Conservation (phyloP, 2,113 vertebrate genomes). For the Dascyllus trimaculatus region DNA sequence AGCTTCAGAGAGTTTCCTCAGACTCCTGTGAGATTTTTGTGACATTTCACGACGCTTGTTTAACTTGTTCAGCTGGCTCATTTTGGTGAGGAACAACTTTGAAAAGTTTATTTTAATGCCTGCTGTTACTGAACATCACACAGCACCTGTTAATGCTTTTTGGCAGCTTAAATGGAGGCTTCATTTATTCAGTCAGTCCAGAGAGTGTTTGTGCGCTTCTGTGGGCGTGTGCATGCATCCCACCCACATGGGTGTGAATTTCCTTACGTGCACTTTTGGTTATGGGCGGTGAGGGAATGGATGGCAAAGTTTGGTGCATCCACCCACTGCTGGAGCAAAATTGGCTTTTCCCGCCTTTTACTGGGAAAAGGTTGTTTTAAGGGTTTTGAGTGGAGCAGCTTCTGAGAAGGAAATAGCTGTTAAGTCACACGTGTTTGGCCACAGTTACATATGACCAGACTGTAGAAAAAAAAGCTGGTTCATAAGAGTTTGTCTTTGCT, state of each 20-base stretch:
- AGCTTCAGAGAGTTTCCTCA: conserved; percentile 39
- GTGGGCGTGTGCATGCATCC: conserved; percentile 55
- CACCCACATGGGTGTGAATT: conserved; percentile 56
- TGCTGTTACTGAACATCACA: neutral
- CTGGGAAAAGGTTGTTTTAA: neutral
- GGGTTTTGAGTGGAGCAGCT: neutral
- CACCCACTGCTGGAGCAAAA: conserved; percentile 4
- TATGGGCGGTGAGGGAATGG: conserved; percentile 37
- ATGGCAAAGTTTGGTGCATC: conserved; percentile 42
- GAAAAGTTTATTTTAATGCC: conserved; percentile 22
- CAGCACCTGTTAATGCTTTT: conserved; percentile 31
- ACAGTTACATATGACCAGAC: too few species aligned
- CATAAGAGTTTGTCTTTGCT: too few species aligned
- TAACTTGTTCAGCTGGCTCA: neutral
- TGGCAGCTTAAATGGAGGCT: conserved; percentile 37
- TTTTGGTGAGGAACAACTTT: conserved; percentile 22
- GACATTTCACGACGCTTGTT: neutral
- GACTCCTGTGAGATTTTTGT: conserved; percentile 6
- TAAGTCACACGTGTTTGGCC: neutral
- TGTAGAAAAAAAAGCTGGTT: too few species aligned
- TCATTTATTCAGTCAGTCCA: conserved; percentile 58
- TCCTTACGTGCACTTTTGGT: conserved; percentile 26
- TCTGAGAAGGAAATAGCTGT: neutral
- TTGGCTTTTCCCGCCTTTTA: conserved; percentile 27
- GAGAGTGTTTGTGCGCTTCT: conserved; percentile 24